phyloP scores from a whole-genome alignment of 2,113 vertebrate genomes.

The Prunella fulvescens region DNA sequence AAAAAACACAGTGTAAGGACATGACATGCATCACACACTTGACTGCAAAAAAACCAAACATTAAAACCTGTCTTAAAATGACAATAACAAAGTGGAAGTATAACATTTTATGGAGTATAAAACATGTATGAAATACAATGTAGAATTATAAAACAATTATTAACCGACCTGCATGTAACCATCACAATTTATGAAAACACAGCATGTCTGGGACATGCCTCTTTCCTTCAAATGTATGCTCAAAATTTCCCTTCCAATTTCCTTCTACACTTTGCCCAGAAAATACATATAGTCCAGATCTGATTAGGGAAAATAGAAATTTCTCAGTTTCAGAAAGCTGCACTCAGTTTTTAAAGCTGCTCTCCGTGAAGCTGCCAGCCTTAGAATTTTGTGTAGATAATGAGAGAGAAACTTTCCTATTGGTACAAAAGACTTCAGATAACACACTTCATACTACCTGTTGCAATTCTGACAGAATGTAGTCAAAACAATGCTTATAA shows the following conservation, averaged over 20 bases:
- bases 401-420: not conserved
- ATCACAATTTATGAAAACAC: not conserved
- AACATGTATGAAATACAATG: not conserved
- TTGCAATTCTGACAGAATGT: not conserved
- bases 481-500: not conserved
- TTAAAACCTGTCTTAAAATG: not conserved
- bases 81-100: not conserved
- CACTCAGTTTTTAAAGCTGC: not conserved
- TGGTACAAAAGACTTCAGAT: not conserved
- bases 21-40: not conserved
- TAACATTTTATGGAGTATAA: not conserved
- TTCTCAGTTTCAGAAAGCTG: not conserved
- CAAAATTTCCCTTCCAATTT: not conserved
- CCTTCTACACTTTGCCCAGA: not conserved
- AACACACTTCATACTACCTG: not conserved
- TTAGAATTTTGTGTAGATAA: not conserved
- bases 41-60: not conserved
- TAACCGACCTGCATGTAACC: not conserved
- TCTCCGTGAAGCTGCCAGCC: not conserved
- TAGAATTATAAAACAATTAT: not conserved
- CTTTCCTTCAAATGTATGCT: not conserved
- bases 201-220: not conserved
- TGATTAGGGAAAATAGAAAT: not conserved
- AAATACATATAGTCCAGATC: not conserved
- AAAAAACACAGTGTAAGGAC: not conserved